Percentiles rank a stretch among this genome's conserved stretches.
phyloP scores from a whole-genome alignment of 2,888 invertebrate genomes.

The Ephialtes manifestator region DNA sequence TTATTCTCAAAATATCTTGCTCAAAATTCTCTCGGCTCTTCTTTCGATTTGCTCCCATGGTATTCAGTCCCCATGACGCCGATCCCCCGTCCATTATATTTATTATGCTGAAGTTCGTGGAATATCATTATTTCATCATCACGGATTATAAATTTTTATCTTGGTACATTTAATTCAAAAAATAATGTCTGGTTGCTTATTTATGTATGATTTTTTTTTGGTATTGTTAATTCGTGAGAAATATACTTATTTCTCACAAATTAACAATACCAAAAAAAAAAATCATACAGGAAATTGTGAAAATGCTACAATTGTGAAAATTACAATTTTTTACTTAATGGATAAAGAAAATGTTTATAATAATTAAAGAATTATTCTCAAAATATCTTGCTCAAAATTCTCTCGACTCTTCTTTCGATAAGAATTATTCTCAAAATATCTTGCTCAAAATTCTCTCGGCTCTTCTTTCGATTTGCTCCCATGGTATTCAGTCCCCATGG shows the following conservation, averaged over 20 bases:
- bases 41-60: not conserved
- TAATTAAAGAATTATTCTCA: too few relatives aligned
- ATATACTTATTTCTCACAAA: not conserved
- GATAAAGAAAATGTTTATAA: too few relatives aligned
- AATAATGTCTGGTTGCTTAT: too few relatives aligned
- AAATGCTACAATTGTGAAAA: too few relatives aligned
- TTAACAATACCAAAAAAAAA: too few relatives aligned
- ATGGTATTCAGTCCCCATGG: conserved; percentile 9
- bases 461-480: not conserved
- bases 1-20: too few relatives aligned
- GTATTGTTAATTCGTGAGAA: not conserved
- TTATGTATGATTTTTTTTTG: too few relatives aligned
- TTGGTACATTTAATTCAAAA: not conserved
- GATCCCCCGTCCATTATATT: not conserved
- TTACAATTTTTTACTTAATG: too few relatives aligned
- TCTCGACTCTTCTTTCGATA: too few relatives aligned
- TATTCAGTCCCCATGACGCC: conserved; percentile 2
- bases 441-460: not conserved
- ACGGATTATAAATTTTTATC: not conserved
- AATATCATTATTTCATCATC: not conserved
- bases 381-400: too few relatives aligned
- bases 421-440: too few relatives aligned
- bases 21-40: not conserved
- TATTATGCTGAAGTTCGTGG: not conserved
- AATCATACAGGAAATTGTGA: too few relatives aligned